Base-by-base conservation (phyloP, 2,888 invertebrate species). In the Hyalella azteca region DNA sequence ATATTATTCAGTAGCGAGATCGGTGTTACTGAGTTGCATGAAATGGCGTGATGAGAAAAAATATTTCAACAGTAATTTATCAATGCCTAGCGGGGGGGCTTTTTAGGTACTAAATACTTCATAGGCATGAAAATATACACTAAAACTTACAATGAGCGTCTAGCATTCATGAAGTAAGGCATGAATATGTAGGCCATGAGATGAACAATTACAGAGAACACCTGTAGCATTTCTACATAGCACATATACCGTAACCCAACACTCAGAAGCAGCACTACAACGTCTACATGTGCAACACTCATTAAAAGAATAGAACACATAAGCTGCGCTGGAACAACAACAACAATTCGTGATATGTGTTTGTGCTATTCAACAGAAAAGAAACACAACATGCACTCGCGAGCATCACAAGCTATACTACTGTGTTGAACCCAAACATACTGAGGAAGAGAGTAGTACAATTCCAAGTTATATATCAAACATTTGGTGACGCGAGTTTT, bases 21-120 rank as follows among this genome's bases (percentile, higher is more conserved):
- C n/a, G n/a, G n/a, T n/a, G n/a, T n/a, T n/a, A n/a, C n/a, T n/a
- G n/a, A n/a, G n/a, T n/a, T n/a, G n/a, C 22, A 54, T 9, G 54
- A 54, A 54, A 54, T 54, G 29, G 54, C 29, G 54, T 22, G 54
- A 29, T 54, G 11, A 29, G 54, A 9, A 54, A 54, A 54, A 26
- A 54, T 54, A 26, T 54, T 54, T 54, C 54, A 54, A 54, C 66
- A 66, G 19, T 66, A 66, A 66, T 66, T 66, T 66, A 66, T 66
- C 36, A 36, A 66, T 32, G 36, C 66, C 36, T 66, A 36, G 19
- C 36, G 36, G 29, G 19, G 66, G 36, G 36, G 36, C 36, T 36
- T 36, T 36, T 36, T 15, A 15, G 36, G 11, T 66, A 19, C 29
- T 7, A 66, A 66, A n/a, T 36, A 22, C 36, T 66, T 66, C n/a